Conservation (phyloP, 2,888 invertebrate species). For the Nomada ferruginata region DNA sequence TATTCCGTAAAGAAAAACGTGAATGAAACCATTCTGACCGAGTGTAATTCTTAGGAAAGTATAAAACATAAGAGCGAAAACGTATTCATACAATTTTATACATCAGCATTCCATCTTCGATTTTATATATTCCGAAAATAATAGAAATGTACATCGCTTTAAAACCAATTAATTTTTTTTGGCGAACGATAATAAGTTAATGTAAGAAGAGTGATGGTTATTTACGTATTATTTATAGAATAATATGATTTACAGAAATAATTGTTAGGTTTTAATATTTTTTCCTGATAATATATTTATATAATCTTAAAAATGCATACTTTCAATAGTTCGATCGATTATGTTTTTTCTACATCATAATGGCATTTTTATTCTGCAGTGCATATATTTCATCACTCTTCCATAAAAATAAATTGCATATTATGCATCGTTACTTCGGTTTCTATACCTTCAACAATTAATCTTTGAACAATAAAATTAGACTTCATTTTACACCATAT, state of each 20-base stretch:
- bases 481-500: slow-evolving; percentile 57
- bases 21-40: slow-evolving; percentile 28
- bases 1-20: slow-evolving; percentile 39
- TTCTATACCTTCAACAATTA: slow-evolving; percentile 43
- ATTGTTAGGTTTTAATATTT: slow-evolving; percentile 25
- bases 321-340: slow-evolving; percentile 37
- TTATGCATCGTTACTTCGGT: slow-evolving; percentile 55
- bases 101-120: slow-evolving; percentile 62
- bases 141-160: slow-evolving; percentile 31
- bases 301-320: slow-evolving; percentile 37
- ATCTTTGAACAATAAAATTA: slow-evolving; percentile 56
- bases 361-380: slow-evolving; percentile 13
- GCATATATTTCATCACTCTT: slow-evolving; percentile 64
- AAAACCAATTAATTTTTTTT: slow-evolving; percentile 47
- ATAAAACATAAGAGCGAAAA: slow-evolving; percentile 29
- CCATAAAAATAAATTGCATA: slow-evolving; percentile 53
- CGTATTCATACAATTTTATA: slow-evolving; percentile 45
- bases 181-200: slow-evolving; percentile 27
- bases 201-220: slow-evolving; percentile 65
- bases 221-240: slow-evolving; percentile 45
- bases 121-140: slow-evolving; percentile 45
- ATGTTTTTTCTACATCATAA: slow-evolving; percentile 21
- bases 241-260: slow-evolving; percentile 37
- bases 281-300: slow-evolving; percentile 19
- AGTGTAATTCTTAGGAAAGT: slow-evolving; percentile 39